These are phyloP conservation scores for Hippoglossus stenolepis DNA, from an alignment of 2,113 vertebrate genomes.

Conservation along the genomic window DNA sequence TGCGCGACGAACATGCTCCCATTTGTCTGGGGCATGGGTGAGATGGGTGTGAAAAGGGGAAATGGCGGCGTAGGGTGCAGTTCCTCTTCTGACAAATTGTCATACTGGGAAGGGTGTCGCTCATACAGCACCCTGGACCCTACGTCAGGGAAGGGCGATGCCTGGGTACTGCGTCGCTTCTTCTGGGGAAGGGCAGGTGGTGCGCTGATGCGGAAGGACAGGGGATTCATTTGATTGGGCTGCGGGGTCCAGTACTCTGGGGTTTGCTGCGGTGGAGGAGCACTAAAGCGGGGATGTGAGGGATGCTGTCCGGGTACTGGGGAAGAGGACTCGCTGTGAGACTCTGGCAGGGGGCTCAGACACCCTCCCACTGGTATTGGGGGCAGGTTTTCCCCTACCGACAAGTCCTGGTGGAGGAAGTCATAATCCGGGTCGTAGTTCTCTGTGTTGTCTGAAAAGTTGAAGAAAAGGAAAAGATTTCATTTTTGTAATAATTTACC, in stretches of 20 bases:
- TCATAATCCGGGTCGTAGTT: constrained; percentile 96
- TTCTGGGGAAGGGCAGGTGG: constrained; percentile 95
- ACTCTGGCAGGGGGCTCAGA: constrained; percentile 94
- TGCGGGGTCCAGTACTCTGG: constrained; percentile 74
- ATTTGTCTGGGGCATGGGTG: constrained; percentile 88
- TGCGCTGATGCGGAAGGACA: constrained; percentile 72
- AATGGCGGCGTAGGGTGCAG: constrained; percentile 82
- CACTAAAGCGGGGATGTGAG: constrained; percentile 83
- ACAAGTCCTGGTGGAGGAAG: constrained; percentile 98
- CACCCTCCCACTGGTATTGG: constrained; percentile 80
- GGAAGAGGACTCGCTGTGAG: constrained; percentile 89
- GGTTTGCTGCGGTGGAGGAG: constrained; percentile 69
- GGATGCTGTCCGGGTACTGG: constrained; percentile 84
- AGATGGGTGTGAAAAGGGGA: constrained; percentile 86
- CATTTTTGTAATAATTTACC: not conserved
- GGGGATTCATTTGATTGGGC: constrained; percentile 61
- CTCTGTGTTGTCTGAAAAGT: constrained; percentile 88
- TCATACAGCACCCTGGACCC: constrained; percentile 87
- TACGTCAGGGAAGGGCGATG: constrained; percentile 74
- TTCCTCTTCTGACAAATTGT: constrained; percentile 94
- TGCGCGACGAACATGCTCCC: constrained; percentile 84
- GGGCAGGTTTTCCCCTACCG: constrained; percentile 87
- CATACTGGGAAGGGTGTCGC: constrained; percentile 92
- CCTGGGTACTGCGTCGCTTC: constrained; percentile 90
- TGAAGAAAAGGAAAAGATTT: not conserved